Evolutionary conservation across 2,113 vertebrate genomes (phyloP).

Genomic region (Myanophis thanlyinensis): DNA sequence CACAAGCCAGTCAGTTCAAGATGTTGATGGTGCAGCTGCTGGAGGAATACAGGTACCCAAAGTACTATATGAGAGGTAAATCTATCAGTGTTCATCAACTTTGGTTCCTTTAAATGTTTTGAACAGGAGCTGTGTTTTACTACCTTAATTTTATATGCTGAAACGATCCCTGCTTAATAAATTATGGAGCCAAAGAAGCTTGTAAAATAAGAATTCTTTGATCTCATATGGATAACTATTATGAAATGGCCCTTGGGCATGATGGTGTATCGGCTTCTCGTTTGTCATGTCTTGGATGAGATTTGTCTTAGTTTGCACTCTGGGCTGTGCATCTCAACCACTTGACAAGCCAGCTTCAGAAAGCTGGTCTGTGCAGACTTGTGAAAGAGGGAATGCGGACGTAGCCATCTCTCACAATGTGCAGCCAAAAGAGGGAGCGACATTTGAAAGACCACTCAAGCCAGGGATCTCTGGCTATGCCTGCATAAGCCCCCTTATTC

Average conservation of each 20-base stretch:
- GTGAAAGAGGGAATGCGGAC: background rate
- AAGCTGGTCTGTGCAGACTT: background rate
- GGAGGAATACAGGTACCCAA: background rate
- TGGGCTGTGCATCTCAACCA: background rate
- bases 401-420: background rate
- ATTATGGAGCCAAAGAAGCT: background rate
- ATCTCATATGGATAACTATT: background rate
- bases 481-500: background rate
- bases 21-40: background rate
- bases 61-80: background rate
- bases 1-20: accelerated
- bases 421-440: background rate
- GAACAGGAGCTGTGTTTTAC: background rate
- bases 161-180: background rate
- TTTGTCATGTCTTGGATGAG: background rate
- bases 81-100: background rate
- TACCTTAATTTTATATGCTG: background rate
- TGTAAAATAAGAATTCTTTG: background rate
- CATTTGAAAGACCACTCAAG: background rate
- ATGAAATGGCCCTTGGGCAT: background rate
- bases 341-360: background rate
- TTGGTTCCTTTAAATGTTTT: background rate
- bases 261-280: background rate
- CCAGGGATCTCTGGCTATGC: background rate
- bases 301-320: background rate